Conservation (phyloP, 2,113 vertebrate genomes). For the Myanophis thanlyinensis region DNA sequence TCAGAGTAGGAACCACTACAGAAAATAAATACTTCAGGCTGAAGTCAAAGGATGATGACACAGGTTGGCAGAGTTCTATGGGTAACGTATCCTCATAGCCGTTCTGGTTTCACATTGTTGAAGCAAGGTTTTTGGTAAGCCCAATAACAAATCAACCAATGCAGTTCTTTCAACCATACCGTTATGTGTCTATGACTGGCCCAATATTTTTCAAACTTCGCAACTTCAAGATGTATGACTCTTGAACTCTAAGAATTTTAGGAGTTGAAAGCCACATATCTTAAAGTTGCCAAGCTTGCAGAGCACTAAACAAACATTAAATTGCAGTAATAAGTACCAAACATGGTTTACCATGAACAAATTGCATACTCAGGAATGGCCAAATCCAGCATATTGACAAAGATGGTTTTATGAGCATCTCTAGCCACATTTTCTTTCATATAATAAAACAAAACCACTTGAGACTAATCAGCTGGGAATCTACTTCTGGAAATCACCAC, state of each 20-base stretch:
- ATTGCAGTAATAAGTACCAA: background rate
- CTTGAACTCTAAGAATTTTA: background rate
- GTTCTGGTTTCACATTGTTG: background rate
- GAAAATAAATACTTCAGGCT: background rate
- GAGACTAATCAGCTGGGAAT: background rate
- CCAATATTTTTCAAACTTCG: background rate
- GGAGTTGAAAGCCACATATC: background rate
- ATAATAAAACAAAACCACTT: background rate
- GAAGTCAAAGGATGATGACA: background rate
- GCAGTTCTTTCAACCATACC: background rate
- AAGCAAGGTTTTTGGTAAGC: background rate
- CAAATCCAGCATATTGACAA: background rate
- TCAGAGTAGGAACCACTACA: background rate
- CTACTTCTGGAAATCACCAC: background rate
- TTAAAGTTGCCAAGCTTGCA: background rate
- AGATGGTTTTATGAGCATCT: background rate
- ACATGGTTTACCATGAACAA: background rate
- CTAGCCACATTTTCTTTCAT: background rate
- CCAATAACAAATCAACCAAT: background rate
- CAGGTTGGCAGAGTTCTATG: background rate
- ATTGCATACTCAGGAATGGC: background rate
- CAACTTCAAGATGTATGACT: background rate
- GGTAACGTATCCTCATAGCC: background rate
- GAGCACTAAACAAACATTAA: background rate
- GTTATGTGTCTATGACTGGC: background rate